These are phyloP conservation scores for Xiphorhynchus erythropygius DNA, from an alignment of 2,797 vertebrate species.

Conservation along the genomic window DNA sequence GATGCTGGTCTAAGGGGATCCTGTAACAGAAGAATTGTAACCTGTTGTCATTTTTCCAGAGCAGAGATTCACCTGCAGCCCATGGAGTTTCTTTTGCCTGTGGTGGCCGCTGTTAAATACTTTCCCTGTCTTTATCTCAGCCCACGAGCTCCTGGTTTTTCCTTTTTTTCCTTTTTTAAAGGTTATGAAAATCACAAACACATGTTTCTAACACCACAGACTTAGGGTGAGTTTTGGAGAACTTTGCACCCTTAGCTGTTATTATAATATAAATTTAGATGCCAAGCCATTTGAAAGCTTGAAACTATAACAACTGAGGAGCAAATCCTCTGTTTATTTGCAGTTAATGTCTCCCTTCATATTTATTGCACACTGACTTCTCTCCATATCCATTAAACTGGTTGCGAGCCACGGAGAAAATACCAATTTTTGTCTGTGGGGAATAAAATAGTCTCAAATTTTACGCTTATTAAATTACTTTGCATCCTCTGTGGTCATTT, in stretches of 20 bases:
- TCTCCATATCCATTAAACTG: conserved; percentile 48
- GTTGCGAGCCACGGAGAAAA: conserved; percentile 43
- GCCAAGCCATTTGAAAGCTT: background rate
- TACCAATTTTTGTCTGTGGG: conserved; percentile 27
- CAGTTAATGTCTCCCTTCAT: conserved; percentile 60
- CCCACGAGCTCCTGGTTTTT: background rate
- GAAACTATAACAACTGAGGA: conserved; percentile 19
- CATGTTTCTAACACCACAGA: background rate
- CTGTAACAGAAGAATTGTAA: background rate
- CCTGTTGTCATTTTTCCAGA: background rate
- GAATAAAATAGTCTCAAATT: conserved; percentile 54
- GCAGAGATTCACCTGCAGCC: background rate
- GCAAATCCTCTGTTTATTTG: conserved; percentile 52
- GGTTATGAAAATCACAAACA: background rate
- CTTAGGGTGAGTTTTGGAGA: background rate
- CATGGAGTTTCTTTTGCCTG: fast-evolving
- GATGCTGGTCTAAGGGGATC: background rate
- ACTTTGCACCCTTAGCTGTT: background rate
- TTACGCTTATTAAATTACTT: conserved; percentile 59
- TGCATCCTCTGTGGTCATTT: conserved; percentile 45
- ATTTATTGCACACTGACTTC: conserved; percentile 43
- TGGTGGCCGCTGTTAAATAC: fast-evolving
- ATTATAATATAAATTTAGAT: background rate
- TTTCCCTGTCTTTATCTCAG: background rate
- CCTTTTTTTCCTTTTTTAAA: background rate